A percentile compares a stretch with the other conserved stretches of the same genome.
Conservation (phyloP, 2,888 invertebrate species). For the Pterostichus niger region DNA sequence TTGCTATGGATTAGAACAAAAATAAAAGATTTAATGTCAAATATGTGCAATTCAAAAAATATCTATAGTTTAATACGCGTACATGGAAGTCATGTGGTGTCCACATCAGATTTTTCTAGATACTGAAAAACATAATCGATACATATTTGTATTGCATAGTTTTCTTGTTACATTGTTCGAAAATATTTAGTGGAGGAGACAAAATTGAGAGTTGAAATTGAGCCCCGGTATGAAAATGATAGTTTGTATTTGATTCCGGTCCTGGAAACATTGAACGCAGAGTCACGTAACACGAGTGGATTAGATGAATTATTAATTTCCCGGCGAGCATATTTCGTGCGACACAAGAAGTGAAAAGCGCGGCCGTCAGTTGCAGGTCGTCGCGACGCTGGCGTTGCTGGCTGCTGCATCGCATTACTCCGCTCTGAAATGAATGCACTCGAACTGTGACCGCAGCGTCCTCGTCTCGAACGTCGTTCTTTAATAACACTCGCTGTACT, state of each 20-base stretch:
- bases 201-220: no score
- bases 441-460: neutral
- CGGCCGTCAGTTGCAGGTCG: constrained; percentile 32
- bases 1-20: no score
- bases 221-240: neutral
- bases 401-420: neutral
- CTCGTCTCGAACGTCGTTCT: neutral
- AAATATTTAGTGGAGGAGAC: no score
- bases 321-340: constrained; percentile 13
- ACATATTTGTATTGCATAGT: no score
- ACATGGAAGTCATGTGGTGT: no score
- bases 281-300: constrained; percentile 23
- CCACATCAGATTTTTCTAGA: no score
- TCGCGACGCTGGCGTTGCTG: neutral
- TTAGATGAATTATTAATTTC: constrained; percentile 61
- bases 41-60: no score
- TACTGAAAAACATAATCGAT: no score
- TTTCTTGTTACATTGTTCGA: no score
- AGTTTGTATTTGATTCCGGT: neutral
- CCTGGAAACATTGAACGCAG: constrained; percentile 5
- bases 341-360: constrained; percentile 53
- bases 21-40: no score
- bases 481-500: constrained; percentile 49
- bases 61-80: no score
- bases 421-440: constrained; percentile 28